Evolutionary conservation across 2,113 vertebrate genomes (phyloP).

Genomic region (Muscicapa adusta): DNA sequence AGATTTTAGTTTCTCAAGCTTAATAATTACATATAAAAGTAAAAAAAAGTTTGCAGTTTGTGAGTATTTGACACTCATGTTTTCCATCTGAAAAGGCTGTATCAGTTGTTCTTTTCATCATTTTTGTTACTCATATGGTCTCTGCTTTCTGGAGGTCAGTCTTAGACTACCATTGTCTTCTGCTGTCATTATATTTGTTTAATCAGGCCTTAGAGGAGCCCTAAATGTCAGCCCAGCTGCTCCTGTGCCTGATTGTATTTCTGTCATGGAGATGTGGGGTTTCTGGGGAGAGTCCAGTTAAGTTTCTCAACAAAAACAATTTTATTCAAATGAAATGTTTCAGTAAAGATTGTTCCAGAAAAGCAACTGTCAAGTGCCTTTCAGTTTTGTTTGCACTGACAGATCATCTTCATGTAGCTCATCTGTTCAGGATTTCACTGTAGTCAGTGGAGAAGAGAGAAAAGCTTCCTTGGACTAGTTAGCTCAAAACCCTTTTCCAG

Average conservation of each 20-base stretch:
- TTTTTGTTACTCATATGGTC: background rate
- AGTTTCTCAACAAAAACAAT: background rate
- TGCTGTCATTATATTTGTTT: background rate
- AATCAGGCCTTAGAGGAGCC: background rate
- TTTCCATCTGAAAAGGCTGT: background rate
- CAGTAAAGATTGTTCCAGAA: background rate
- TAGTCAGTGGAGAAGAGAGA: background rate
- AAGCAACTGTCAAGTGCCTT: background rate
- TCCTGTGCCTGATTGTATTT: background rate
- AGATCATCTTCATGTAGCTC: background rate
- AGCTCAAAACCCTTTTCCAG: background rate
- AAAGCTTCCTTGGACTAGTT: background rate
- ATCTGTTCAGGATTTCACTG: background rate
- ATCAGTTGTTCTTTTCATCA: background rate
- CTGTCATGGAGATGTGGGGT: background rate
- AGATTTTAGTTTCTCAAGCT: background rate
- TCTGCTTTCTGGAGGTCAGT: background rate
- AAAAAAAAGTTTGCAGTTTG: background rate
- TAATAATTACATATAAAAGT: background rate
- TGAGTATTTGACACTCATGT: background rate
- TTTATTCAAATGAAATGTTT: background rate
- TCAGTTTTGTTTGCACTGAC: background rate
- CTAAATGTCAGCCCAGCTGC: background rate
- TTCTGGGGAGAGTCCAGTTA: too few species aligned
- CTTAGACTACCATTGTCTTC: background rate